Evolutionary conservation across 2,888 invertebrate species (phyloP), one percentile per base, ranked within the genome.

Genomic region (Pachymerium ferrugineum): DNA sequence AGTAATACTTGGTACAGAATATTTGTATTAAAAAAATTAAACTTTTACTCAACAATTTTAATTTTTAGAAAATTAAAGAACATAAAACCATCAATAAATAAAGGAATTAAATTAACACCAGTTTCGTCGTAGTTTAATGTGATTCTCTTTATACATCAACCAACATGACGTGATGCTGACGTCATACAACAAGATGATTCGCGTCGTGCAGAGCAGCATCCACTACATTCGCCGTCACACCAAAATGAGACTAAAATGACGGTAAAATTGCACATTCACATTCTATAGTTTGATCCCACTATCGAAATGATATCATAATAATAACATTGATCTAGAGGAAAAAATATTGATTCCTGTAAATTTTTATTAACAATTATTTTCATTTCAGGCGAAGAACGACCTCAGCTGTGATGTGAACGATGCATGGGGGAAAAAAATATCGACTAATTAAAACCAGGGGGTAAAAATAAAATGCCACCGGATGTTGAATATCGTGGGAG

Each of bases 131-230:
- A 3, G 14, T 14, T 47, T 47, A 33, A 12, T 5, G 12, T 8
- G 16, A 38, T 4, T 16, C 38, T 4, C 3, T 38, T 38, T n/a
- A n/a, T 38, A n/a, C 4, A n/a, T 38, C 5, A 38, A 14, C 16
- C 38, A 38, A 38, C 38, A 38, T 38, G 38, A 12, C 5, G 25
- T 54, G 54, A 54, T 28, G 54, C 10, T 54, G 54, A 54, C 54
- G 54, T 54, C 54, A 54, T 54, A 25, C 12, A 54, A 14, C 22
- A 54, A 54, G 54, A 54, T 54, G 54, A 22, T 22, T 25, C 54
- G 54, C 28, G 54, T 14, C 22, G 54, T 19, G 54, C 54, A 54
- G 54, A 54, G 54, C 54, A 54, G 54, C 54, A 54, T 54, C 54
- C 54, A 54, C 54, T 10, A 54, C 54, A 54, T 54, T 54, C 54